These are phyloP conservation scores for Gopherus flavomarginatus DNA, from an alignment of 2,113 vertebrate genomes.

Conservation along the genomic window DNA sequence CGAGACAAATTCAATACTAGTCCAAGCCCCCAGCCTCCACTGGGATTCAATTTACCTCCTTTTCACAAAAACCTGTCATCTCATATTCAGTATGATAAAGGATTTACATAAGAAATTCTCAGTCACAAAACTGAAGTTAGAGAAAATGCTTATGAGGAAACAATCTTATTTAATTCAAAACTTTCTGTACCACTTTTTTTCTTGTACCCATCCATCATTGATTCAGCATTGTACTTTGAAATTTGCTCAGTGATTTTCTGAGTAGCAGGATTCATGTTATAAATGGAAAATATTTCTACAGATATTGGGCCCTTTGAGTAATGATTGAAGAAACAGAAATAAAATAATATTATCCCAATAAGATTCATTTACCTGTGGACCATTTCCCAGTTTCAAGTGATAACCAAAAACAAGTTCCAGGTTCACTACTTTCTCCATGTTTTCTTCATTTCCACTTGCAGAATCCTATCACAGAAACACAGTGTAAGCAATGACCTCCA, in stretches of 20 bases:
- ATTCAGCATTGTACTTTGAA: background rate
- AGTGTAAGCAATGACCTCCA: constrained; percentile 9
- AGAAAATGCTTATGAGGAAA: background rate
- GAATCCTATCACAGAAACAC: constrained; percentile 81
- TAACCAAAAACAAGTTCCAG: constrained; percentile 97
- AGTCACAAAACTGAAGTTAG: background rate
- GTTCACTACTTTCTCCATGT: constrained; percentile 87
- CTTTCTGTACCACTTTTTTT: background rate
- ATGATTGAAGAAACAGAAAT: background rate
- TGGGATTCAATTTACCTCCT: background rate
- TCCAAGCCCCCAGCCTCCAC: constrained; percentile 51
- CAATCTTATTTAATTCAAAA: background rate
- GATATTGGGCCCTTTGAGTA: background rate
- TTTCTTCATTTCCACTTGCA: constrained; percentile 82
- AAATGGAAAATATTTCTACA: background rate
- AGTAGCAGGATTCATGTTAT: background rate
- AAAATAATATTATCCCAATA: background rate
- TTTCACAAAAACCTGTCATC: background rate
- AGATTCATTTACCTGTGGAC: constrained; percentile 83
- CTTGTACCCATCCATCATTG: background rate
- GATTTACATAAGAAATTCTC: background rate
- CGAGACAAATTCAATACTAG: constrained; percentile 57
- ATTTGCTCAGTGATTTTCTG: background rate
- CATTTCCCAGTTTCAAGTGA: constrained; percentile 93
- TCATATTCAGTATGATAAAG: constrained; percentile 4